phyloP scores from a whole-genome alignment of 2,888 invertebrate genomes.

The Cataglyphis albicans region DNA sequence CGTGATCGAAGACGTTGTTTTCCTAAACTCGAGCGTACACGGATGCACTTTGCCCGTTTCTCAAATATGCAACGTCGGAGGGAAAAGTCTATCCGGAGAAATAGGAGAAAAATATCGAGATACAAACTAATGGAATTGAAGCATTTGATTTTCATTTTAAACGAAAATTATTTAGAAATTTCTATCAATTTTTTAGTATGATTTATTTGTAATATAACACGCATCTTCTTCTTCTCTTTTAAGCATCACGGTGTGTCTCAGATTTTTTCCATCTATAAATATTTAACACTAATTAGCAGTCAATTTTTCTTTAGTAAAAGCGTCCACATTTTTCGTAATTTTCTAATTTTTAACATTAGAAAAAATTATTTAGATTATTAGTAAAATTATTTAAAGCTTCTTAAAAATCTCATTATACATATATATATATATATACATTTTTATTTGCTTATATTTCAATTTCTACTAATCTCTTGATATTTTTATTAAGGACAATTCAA shows the following conservation, averaged over 20 bases:
- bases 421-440: not conserved
- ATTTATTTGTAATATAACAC: not conserved
- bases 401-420: not conserved
- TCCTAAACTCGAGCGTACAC: slow-evolving; percentile 42
- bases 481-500: not conserved
- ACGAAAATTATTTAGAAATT: not conserved
- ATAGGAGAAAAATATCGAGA: slow-evolving; percentile 5
- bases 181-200: too few species aligned
- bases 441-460: not conserved
- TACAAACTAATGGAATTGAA: not conserved
- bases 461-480: not conserved
- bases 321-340: too few species aligned
- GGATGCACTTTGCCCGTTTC: slow-evolving; percentile 25
- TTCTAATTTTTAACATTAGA: too few species aligned
- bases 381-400: not conserved
- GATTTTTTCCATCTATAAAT: not conserved
- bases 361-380: not conserved
- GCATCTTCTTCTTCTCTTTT: not conserved
- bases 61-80: slow-evolving; percentile 26
- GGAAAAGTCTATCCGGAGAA: slow-evolving; percentile 11
- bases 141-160: not conserved
- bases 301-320: too few species aligned
- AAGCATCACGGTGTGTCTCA: not conserved
- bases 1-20: slow-evolving; percentile 52
- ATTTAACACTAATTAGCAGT: too few species aligned